These are phyloP conservation scores for Geopemphigus sp. DNA, from an alignment of 1,140 invertebrate genomes.

Conservation along the genomic window DNA sequence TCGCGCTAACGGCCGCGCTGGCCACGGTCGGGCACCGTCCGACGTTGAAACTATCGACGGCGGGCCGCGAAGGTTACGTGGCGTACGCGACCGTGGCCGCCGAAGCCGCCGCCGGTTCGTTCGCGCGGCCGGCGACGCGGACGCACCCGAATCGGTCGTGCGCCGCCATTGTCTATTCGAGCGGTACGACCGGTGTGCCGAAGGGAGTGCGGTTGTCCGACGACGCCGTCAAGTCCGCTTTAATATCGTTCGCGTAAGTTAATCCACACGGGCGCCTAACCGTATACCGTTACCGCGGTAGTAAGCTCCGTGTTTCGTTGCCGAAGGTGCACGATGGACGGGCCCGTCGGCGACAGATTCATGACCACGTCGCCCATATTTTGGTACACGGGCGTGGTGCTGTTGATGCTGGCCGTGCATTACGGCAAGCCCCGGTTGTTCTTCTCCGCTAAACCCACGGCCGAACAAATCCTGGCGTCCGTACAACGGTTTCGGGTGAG, in stretches of 20 bases:
- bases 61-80: background rate
- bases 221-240: background rate
- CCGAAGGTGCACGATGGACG: slow-evolving; percentile 10
- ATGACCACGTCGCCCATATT: background rate
- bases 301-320: background rate
- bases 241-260: background rate
- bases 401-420: background rate
- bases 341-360: slow-evolving; percentile 1
- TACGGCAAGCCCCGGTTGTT: slow-evolving; percentile 14
- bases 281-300: too few species aligned
- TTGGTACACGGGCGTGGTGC: background rate
- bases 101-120: background rate
- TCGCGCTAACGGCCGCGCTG: background rate
- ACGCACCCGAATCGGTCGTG: background rate
- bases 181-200: background rate
- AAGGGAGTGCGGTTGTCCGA: slow-evolving; percentile 8
- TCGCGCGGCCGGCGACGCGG: background rate
- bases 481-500: background rate
- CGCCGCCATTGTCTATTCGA: background rate
- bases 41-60: background rate
- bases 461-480: background rate
- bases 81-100: too few species aligned
- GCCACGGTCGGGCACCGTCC: background rate
- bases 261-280: too few species aligned
- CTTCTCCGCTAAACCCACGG: background rate